Percentiles rank a stretch among this genome's conserved stretches.
Evolutionary conservation across 2,113 vertebrate genomes (phyloP).

Genomic region (Chionodraco myersi): DNA sequence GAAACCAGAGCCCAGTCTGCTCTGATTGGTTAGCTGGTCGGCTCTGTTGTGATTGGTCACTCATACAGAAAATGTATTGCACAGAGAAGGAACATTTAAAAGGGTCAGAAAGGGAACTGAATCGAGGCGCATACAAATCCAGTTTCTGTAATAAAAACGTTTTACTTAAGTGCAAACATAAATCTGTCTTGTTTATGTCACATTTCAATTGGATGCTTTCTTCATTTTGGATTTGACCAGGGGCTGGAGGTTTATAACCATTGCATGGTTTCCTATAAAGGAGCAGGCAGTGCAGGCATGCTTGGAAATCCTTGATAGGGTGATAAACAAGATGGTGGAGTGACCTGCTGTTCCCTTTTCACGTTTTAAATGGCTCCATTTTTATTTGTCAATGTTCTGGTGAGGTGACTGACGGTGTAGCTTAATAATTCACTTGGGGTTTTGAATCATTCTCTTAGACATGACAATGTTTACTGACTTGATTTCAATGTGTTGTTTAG

Average conservation of each 20-base stretch:
- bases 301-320: conserved; percentile 13
- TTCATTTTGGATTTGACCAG: conserved; percentile 10
- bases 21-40: too few species aligned
- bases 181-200: conserved; percentile 24
- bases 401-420: not conserved
- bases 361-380: conserved; percentile 1
- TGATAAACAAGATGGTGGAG: conserved; percentile 23
- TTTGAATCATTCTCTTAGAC: not conserved
- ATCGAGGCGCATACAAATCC: not conserved
- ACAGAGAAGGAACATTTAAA: not conserved
- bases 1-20: too few species aligned
- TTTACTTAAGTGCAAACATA: not conserved
- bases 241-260: not conserved
- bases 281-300: conserved; percentile 1
- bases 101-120: not conserved
- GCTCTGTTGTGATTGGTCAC: too few species aligned
- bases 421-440: not conserved
- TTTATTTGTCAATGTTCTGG: not conserved
- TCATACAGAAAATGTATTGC: too few species aligned
- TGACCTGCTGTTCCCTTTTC: not conserved
- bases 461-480: not conserved
- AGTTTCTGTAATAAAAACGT: not conserved
- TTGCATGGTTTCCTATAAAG: conserved; percentile 9
- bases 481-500: not conserved
- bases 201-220: not conserved